phyloP scores from a whole-genome alignment of 2,888 invertebrate species.

The Mayetiola destructor region DNA sequence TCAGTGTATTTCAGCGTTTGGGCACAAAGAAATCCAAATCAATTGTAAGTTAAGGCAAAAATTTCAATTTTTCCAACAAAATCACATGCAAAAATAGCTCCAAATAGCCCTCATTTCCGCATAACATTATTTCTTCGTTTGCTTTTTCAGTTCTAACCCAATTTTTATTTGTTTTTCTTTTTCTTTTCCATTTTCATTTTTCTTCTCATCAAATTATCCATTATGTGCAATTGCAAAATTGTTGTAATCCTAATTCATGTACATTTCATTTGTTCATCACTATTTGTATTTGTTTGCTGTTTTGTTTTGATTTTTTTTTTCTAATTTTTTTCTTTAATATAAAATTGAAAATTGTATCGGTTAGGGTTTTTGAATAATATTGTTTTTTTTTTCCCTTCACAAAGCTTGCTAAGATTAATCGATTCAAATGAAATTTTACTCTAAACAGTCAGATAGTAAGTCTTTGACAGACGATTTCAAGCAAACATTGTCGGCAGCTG shows the following conservation, averaged over 20 bases:
- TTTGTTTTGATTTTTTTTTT: neutral
- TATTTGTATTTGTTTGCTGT: neutral
- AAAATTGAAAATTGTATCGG: neutral
- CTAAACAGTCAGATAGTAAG: constrained; percentile 10
- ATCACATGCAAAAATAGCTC: neutral
- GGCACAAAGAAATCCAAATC: constrained; percentile 16
- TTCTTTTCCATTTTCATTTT: neutral
- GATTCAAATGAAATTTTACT: constrained; percentile 7
- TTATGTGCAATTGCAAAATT: no score
- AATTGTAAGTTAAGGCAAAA: neutral
- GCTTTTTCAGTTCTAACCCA: neutral
- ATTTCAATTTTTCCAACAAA: neutral
- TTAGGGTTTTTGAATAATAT: no score
- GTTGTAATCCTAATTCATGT: no score
- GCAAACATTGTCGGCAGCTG: constrained; percentile 5
- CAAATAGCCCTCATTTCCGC: neutral
- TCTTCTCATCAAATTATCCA: neutral
- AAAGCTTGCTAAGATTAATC: neutral
- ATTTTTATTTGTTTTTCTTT: neutral
- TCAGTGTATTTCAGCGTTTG: constrained; percentile 18
- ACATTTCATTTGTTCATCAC: no score
- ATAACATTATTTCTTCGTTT: neutral
- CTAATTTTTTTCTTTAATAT: neutral
- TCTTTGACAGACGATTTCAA: constrained; percentile 5
- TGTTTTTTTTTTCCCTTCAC: no score